Percentiles rank a stretch among this genome's conserved stretches.
Conservation (phyloP, 1,140 invertebrate species). For the Probaryconus sp. region DNA sequence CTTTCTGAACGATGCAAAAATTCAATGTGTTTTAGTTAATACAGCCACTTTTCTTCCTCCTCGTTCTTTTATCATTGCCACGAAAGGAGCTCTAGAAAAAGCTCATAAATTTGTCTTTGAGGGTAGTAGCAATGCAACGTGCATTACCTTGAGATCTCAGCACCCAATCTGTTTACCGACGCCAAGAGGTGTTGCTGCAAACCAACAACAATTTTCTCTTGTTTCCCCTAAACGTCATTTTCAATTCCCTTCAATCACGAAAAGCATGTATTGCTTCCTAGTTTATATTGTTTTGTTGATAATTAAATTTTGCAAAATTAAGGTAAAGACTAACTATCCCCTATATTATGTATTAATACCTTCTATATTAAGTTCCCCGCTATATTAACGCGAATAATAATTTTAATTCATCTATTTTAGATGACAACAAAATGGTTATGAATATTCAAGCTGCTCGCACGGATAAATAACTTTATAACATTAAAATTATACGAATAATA, state of each 20-base stretch:
- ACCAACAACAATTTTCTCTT: constrained; percentile 25
- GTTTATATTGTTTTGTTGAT: background rate
- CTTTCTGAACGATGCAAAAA: constrained; percentile 27
- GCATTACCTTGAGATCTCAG: constrained; percentile 24
- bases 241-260: background rate
- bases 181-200: background rate
- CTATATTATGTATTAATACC: too few relatives aligned
- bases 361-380: too few relatives aligned
- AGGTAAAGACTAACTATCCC: too few relatives aligned
- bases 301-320: too few relatives aligned
- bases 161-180: constrained; percentile 21
- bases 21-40: constrained; percentile 43
- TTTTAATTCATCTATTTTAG: too few relatives aligned
- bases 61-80: background rate
- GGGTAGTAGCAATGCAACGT: constrained; percentile 11
- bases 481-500: too few relatives aligned
- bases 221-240: constrained; percentile 16
- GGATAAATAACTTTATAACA: too few relatives aligned
- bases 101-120: constrained; percentile 34
- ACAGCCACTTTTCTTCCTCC: constrained; percentile 20
- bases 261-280: background rate
- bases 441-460: too few relatives aligned
- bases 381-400: too few relatives aligned
- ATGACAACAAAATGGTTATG: too few relatives aligned
- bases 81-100: constrained; percentile 37